Evolutionary conservation across 2,888 invertebrate genomes (phyloP), one percentile per base, ranked within the genome.

Genomic region (Myopa tessellatipennis): DNA sequence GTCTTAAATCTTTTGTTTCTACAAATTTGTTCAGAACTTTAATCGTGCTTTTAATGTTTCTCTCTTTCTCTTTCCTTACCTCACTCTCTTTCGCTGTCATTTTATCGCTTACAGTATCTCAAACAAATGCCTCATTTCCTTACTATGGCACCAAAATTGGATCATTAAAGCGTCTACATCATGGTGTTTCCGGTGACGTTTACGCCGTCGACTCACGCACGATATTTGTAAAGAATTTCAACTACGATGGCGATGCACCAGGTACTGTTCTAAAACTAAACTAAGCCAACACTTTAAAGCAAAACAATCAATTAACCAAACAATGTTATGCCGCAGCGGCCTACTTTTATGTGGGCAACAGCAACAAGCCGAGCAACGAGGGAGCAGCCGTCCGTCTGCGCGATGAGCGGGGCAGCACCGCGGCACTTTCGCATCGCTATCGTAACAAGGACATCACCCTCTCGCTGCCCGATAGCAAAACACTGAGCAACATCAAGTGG

Each of bases 201-300:
- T 97, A 92, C 89, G 96, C 96, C 6, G 95, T 97, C 0, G 97
- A 97, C 90, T 93, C 95, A 73, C 91, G 95, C 85, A 97, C 97
- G 73, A 89, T 97, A 78, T 95, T 94, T 90, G 91, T 97, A 83
- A 94, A 95, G 88, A 95, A 95, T 90, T 96, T 97, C 90, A 94
- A 93, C 82, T 97, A 97, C 88, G 97, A 97, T 85, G 97, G 97
- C 78, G 95, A 95, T 89, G 97, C 96, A 71, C 96, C 97, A 88
- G 95, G 96, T 96, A 85, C 88, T 55, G 65, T 77, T 26, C 5
- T 7, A 55, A 55, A 10, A 3, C 14, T 55, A 10, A 16, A 55
- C n/a, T 55, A 55, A n/a, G 55, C 4, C 10, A 18, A 61, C 14
- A 26, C 26, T 26, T 26, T 50, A 50, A 10, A 2, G 50, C 50